Base-by-base conservation (phyloP, 1,140 invertebrate genomes). In the Archivesica marissinica region DNA sequence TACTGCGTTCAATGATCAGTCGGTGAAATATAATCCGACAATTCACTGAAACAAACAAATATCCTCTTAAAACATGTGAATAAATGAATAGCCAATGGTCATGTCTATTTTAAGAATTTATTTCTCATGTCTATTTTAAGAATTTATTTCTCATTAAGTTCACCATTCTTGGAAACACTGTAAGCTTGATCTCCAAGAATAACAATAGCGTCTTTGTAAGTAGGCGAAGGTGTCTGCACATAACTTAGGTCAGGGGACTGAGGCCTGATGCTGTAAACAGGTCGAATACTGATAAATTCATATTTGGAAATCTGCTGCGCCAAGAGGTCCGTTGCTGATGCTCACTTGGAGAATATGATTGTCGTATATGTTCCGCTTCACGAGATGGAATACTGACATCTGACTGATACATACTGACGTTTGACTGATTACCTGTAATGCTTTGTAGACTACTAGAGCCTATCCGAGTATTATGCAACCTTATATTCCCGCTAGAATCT, bases 281-380 rank as follows among this genome's bases (percentile, higher is more conserved):
- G 28, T 77, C 75, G 61, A 77, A 77, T 33, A 77, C 30, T 23
- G 75, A 77, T 17, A 77, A 61, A 77, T 77, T 52, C 75, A 77
- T 77, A 52, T 54, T 54, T 11, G 75, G 50, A 59, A 59, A 59
- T 61, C 75, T 28, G 41, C 75, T 77, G n/a, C 44, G 25, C 50
- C 50, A 41, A 17, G 30, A 30, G 25, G 7, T 35, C 30, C 52
- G 20, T 9, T 2, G 1, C n/a, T n/a, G 50, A 35, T 1, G 39
- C 4, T 38, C 54, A 61, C 20, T 77, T 20, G 50, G 3, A 17
- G 23, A 30, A n/a, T n/a, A n/a, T n/a, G n/a, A n/a, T n/a, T n/a
- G n/a, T n/a, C n/a, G n/a, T n/a, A n/a, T n/a, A n/a, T n/a, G n/a
- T n/a, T 54, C 50, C 7, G 47, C n/a, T 33, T 11, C 61, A 35